These are phyloP conservation scores for Yponomeuta malinellus DNA, from an alignment of 2,888 invertebrate species.

Conservation along the genomic window DNA sequence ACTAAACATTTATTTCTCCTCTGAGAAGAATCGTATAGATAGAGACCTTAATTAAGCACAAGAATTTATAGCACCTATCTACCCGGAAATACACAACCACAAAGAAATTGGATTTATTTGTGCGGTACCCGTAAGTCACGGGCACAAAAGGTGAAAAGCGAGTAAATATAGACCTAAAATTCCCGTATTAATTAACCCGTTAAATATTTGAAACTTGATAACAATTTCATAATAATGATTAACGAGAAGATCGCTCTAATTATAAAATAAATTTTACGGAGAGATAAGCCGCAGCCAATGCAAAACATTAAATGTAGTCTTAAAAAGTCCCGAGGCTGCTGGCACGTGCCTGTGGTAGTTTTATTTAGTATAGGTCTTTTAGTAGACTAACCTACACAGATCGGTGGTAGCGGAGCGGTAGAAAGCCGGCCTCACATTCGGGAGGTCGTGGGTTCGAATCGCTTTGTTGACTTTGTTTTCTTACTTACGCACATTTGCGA, in stretches of 20 bases:
- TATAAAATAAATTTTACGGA: conserved; percentile 45
- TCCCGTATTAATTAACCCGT: conserved; percentile 21
- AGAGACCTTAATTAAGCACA: not conserved
- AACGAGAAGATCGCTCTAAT: conserved; percentile 47
- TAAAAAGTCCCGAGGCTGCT: not conserved
- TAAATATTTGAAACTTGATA: conserved; percentile 32
- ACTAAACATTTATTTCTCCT: no score
- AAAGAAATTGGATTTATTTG: not conserved
- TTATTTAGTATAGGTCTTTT: no score
- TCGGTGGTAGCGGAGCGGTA: no score
- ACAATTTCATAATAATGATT: conserved; percentile 53
- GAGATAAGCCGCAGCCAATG: conserved; percentile 13
- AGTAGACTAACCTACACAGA: no score
- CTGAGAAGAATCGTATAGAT: not conserved
- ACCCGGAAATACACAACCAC: not conserved
- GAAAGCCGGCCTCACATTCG: no score
- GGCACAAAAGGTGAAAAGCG: not conserved
- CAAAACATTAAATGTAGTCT: not conserved
- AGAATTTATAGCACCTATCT: not conserved
- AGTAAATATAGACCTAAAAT: not conserved
- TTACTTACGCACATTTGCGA: no score
- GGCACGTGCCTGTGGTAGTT: no score
- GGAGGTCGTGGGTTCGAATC: no score
- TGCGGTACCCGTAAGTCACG: not conserved
- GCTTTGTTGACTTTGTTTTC: no score